Evolutionary conservation across 2,113 vertebrate genomes (phyloP).

Genomic region (Tragelaphus scriptus): DNA sequence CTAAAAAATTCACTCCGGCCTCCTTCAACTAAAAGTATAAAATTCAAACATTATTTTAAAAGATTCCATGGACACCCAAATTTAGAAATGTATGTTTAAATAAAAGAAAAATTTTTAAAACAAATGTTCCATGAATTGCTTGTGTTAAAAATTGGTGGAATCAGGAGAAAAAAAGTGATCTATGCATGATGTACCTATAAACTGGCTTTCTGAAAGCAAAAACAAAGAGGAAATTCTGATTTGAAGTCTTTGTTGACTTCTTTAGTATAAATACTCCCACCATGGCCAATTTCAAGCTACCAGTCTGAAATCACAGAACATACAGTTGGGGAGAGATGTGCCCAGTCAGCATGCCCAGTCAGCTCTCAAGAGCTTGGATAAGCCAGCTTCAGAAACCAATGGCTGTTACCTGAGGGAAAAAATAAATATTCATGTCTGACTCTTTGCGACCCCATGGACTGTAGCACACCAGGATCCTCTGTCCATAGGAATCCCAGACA

Average conservation of each 20-base stretch:
- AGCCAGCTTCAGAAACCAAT: neutral
- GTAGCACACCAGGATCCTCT: neutral
- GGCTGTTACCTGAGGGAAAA: neutral
- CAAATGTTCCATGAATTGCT: neutral
- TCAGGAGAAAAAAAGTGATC: neutral
- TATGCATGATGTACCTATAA: neutral
- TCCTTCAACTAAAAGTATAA: neutral
- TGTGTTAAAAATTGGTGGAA: neutral
- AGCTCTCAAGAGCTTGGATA: neutral
- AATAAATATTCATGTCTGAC: neutral
- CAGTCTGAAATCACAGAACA: neutral
- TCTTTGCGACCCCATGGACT: neutral
- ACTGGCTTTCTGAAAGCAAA: neutral
- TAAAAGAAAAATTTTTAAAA: neutral
- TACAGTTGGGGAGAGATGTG: neutral
- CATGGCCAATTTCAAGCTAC: neutral
- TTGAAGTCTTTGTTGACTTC: neutral
- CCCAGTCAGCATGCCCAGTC: fast-evolving
- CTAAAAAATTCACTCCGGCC: neutral
- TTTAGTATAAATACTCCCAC: neutral
- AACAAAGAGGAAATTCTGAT: neutral
- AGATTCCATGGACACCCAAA: neutral
- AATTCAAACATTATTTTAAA: neutral
- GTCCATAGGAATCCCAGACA: neutral
- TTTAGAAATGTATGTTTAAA: slow-evolving; percentile 2